Evolutionary conservation across 2,797 vertebrate species (phyloP).

Genomic region (Geotrypetes seraphini): DNA sequence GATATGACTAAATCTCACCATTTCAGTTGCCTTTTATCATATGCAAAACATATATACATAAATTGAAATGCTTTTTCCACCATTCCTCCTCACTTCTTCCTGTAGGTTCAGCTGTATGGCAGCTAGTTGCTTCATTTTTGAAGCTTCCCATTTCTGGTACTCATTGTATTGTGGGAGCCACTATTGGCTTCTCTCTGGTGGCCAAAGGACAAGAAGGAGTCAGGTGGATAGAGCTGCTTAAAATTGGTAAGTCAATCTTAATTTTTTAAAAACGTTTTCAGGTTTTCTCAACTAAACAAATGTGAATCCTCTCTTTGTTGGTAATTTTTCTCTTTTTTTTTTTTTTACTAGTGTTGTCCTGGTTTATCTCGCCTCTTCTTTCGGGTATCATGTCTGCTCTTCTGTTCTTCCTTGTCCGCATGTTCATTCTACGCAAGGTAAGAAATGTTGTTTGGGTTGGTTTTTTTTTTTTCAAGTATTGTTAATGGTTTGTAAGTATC

Average conservation of each 20-base stretch:
- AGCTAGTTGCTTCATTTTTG: slow-evolving; percentile 83
- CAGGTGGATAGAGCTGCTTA: slow-evolving; percentile 83
- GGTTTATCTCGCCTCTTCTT: slow-evolving; percentile 90
- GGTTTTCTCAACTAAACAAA: no score
- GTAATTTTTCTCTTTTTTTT: slow-evolving; percentile 5
- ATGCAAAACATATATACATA: no score
- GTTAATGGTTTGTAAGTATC: no score
- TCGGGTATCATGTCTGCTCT: slow-evolving; percentile 88
- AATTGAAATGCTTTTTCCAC: no score
- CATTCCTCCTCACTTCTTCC: neutral
- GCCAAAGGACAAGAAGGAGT: slow-evolving; percentile 78
- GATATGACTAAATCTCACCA: no score
- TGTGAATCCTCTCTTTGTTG: no score
- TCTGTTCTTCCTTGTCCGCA: slow-evolving; percentile 79
- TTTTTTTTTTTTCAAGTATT: no score
- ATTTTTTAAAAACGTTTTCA: slow-evolving; percentile 3
- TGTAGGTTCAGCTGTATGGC: slow-evolving; percentile 91
- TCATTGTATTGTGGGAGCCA: slow-evolving; percentile 93
- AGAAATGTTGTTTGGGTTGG: no score
- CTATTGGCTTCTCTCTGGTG: slow-evolving; percentile 91
- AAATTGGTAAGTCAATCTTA: slow-evolving; percentile 66
- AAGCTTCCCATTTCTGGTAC: slow-evolving; percentile 95
- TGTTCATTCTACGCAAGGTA: slow-evolving; percentile 84
- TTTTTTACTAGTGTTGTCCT: slow-evolving; percentile 74
- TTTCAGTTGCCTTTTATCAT: no score